Percentiles rank a stretch among this genome's conserved stretches.
Conservation (phyloP, 2,888 invertebrate genomes). For the Arctia plantaginis region DNA sequence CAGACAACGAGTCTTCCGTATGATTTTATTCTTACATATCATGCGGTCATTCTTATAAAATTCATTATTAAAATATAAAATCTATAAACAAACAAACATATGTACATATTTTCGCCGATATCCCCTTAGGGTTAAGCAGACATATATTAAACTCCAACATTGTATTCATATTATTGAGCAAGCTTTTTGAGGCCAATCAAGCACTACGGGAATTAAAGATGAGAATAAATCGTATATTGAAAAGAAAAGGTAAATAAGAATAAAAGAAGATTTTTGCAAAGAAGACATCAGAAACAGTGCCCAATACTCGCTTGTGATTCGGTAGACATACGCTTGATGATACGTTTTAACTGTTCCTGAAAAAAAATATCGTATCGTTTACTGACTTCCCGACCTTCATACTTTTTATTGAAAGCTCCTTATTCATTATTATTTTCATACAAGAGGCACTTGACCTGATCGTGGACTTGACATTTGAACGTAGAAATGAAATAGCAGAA, state of each 20-base stretch:
- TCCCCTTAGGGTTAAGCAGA: neutral
- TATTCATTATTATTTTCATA: neutral
- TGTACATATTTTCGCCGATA: neutral
- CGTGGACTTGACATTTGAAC: slow-evolving; percentile 47
- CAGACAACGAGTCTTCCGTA: neutral
- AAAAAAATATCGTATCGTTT: too few species aligned
- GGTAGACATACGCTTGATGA: neutral
- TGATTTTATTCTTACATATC: neutral
- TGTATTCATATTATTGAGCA: too few species aligned
- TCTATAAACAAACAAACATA: neutral
- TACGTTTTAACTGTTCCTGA: too few species aligned
- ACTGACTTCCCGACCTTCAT: too few species aligned
- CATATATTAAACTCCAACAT: neutral
- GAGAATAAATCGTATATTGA: too few species aligned
- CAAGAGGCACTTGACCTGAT: neutral
- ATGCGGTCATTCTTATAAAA: neutral
- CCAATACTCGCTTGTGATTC: neutral
- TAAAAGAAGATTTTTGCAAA: neutral
- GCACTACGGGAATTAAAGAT: too few species aligned
- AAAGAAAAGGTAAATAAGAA: too few species aligned
- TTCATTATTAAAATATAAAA: neutral
- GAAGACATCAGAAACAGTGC: neutral
- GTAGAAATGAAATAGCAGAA: slow-evolving; percentile 11
- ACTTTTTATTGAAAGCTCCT: neutral
- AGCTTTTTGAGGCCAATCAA: too few species aligned